A percentile compares a stretch with the other conserved stretches of the same genome.
These are phyloP conservation scores for Lerista edwardsae DNA, from an alignment of 2,797 vertebrate genomes.

Conservation along the genomic window DNA sequence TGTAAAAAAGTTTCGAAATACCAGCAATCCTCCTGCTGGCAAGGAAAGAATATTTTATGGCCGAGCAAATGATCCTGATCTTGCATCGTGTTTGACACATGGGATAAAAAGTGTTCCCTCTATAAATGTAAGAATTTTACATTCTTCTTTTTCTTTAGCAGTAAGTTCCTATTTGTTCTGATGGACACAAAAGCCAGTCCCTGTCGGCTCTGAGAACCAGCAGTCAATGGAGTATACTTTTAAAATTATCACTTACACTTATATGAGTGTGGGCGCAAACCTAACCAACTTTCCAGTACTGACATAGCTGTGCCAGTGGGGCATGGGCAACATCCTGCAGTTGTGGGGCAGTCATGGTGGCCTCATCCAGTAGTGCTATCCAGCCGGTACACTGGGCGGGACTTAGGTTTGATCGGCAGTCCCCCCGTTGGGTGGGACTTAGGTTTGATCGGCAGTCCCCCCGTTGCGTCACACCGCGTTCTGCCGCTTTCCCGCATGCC, in stretches of 20 bases:
- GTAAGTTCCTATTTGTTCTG: background rate
- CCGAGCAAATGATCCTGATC: conserved; percentile 83
- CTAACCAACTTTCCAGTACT: too few species aligned
- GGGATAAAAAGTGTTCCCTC: conserved; percentile 74
- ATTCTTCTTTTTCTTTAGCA: background rate
- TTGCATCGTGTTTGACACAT: conserved; percentile 79
- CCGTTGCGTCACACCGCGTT: too few species aligned
- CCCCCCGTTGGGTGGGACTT: too few species aligned
- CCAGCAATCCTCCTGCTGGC: conserved; percentile 78
- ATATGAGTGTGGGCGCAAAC: background rate
- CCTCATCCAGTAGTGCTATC: too few species aligned
- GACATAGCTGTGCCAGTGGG: too few species aligned
- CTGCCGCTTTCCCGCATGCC: too few species aligned
- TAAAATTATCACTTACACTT: background rate
- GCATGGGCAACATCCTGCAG: too few species aligned
- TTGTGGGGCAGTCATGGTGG: too few species aligned
- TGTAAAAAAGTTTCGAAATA: conserved; percentile 80
- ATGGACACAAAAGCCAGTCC: background rate
- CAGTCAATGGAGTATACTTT: background rate
- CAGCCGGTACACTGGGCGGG: too few species aligned
- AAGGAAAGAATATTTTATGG: conserved; percentile 79
- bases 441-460: too few species aligned
- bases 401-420: too few species aligned
- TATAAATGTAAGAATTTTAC: conserved; percentile 73
- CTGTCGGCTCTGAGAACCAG: background rate